Conservation (phyloP, 2,113 vertebrate species). For the Eulemur rufifrons region DNA sequence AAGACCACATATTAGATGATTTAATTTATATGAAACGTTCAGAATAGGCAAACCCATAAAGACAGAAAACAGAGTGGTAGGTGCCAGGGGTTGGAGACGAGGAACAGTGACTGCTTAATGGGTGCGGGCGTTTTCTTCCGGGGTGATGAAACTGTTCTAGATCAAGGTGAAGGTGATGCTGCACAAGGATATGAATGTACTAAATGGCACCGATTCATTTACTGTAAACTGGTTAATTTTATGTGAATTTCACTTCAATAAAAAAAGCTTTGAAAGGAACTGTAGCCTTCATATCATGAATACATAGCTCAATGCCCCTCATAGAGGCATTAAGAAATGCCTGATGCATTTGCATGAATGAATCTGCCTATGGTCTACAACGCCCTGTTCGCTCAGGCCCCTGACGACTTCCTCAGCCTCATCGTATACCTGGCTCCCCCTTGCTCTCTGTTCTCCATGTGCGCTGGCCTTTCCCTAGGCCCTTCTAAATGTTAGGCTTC, state of each 20-base stretch:
- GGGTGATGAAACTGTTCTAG: background rate
- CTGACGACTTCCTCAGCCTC: background rate
- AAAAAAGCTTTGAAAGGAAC: background rate
- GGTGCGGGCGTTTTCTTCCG: background rate
- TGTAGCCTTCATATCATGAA: background rate
- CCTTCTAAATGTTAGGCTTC: background rate
- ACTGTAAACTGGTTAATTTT: background rate
- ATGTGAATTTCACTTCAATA: background rate
- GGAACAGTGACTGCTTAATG: background rate
- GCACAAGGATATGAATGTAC: background rate
- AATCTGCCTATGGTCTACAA: background rate
- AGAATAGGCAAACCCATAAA: background rate
- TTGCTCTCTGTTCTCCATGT: background rate
- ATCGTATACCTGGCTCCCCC: accelerated
- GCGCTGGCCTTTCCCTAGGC: background rate
- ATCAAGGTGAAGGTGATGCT: background rate
- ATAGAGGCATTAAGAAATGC: too few relatives aligned
- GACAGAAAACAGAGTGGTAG: background rate
- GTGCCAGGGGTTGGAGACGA: background rate
- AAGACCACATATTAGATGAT: background rate
- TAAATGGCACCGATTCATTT: background rate
- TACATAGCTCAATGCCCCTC: background rate
- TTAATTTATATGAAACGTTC: background rate
- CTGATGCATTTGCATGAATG: background rate
- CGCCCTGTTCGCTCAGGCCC: background rate